Base-by-base conservation (phyloP, 35 echinoderm and acorn worm genomes). In the Chiridota heheva region DNA sequence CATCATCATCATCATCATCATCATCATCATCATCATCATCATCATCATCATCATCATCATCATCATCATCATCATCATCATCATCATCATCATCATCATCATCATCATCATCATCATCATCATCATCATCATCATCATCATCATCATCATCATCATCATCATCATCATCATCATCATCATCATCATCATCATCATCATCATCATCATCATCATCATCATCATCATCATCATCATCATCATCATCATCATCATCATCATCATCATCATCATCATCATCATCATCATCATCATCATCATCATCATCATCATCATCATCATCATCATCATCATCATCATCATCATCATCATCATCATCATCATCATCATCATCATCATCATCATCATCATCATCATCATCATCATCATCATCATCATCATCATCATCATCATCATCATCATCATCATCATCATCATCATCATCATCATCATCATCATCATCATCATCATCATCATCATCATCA, bases 11-110 rank as follows among this genome's bases (percentile, higher is more conserved):
- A n/a, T 53, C 48, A n/a, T 53, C 48, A n/a, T 53, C 48, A n/a
- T 53, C 48, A n/a, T 53, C 48, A n/a, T 53, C 48, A n/a, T 53
- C 48, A n/a, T 53, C 48, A n/a, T 53, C 48, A n/a, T 53, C 48
- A n/a, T 53, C 48, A n/a, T 53, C 48, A n/a, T 53, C 48, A n/a
- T 53, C 48, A n/a, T 53, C 48, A n/a, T 53, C 48, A n/a, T 53
- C 48, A n/a, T 53, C 48, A n/a, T 53, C 48, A n/a, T 53, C 48
- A n/a, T 53, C 48, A n/a, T 53, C 48, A n/a, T 53, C 48, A n/a
- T 53, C 48, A n/a, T 53, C 48, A n/a, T 53, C 48, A n/a, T 53
- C 48, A n/a, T 53, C 48, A n/a, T 53, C 48, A n/a, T 53, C 48
- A n/a, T 53, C 48, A n/a, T 53, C 48, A n/a, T 53, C 48, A n/a